Conservation (phyloP, 2,797 vertebrate genomes). For the Aratinga solstitialis region DNA sequence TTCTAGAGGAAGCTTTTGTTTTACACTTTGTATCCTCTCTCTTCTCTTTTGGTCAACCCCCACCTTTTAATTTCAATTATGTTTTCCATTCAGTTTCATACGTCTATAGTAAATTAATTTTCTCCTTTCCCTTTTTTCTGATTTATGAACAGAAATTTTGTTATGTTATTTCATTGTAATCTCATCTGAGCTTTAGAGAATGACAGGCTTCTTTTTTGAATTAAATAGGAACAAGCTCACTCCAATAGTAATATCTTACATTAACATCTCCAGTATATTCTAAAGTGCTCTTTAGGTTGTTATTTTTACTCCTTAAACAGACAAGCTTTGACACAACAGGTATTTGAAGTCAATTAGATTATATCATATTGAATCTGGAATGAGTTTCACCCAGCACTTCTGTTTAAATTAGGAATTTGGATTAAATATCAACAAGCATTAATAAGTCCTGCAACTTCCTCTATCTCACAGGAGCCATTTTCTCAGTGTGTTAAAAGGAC, state of each 20-base stretch:
- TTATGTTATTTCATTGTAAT: not conserved
- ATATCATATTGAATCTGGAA: not conserved
- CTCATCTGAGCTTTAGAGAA: not conserved
- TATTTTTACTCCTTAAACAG: not conserved
- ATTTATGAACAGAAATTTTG: not conserved
- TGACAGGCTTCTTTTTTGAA: not conserved
- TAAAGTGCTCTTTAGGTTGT: not conserved
- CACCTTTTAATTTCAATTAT: not conserved
- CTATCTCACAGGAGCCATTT: not conserved
- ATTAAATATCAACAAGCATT: constrained; percentile 7
- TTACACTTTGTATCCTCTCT: not conserved
- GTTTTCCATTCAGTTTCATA: not conserved
- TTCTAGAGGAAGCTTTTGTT: not conserved
- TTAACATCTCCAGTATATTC: not conserved
- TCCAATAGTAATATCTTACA: not conserved
- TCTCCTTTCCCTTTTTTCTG: not conserved
- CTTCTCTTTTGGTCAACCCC: not conserved
- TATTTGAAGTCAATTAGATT: constrained; percentile 5
- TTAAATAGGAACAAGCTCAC: not conserved
- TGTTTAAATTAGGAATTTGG: constrained; percentile 29
- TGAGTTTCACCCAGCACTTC: not conserved
- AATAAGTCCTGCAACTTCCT: not conserved
- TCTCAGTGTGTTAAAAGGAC: not conserved
- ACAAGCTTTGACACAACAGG: not conserved
- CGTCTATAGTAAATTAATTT: not conserved